Base-by-base conservation (phyloP, 2,797 vertebrate species). In the Sebastes itinus region DNA sequence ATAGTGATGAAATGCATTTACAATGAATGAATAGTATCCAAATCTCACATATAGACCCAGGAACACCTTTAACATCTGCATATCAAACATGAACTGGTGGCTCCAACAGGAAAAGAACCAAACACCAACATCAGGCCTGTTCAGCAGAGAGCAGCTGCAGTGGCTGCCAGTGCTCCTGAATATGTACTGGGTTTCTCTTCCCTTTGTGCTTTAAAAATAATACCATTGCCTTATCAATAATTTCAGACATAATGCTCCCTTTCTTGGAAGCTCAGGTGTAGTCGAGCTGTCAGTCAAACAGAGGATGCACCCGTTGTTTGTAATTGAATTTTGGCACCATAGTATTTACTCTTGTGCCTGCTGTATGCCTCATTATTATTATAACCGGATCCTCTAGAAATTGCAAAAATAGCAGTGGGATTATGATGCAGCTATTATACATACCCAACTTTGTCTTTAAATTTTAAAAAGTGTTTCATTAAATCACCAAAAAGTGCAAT, bases 151-250 rank as follows among this genome's bases (percentile, higher is more conserved):
- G 72, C 62, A 66, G 56, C 72, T 59, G 77, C 60, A 77, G 42
- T 46, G 42, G 75, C 77, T 54, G 73, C 72, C 56, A 67, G 20
- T 27, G 52, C 62, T 75, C 67, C 77, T 66, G 28, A 81, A 71
- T 70, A 61, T 78, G 60, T 59, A 83, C 54, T 75, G 13, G 14
- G 7, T 64, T 75, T 84, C 63, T 81, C 25, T 75, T 75, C 55
- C 55, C 52, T 68, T 27, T 81, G 35, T 67, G 35, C 65, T 67
- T 80, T 79, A 62, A 88, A 86, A 87, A 87, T 79, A 84, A 84
- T 64, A 78, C 78, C 74, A 72, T 63, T 6, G 4, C 60, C 77
- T 77, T 92, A 89, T 92, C 84, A 91, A 84, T 88, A 80, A 88
- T 87, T 90, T 80, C 32, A 79, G 27, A 82, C 58, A 62, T 77